Evolutionary conservation across 2,797 vertebrate genomes (phyloP).

Genomic region (Betta splendens): DNA sequence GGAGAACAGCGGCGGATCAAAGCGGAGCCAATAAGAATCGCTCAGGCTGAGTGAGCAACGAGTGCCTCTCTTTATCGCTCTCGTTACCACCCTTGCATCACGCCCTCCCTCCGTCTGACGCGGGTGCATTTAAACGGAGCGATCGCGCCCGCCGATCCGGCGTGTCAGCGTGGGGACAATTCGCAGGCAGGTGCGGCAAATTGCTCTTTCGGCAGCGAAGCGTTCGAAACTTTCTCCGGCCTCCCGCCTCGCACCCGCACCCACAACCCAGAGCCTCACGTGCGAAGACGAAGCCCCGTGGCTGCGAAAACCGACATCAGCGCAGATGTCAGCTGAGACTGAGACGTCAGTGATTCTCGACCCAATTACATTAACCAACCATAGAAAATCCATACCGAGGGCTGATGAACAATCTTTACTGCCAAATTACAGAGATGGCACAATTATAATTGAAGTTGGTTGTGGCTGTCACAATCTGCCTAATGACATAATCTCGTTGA

Average conservation of each 20-base stretch:
- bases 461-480: conserved; percentile 67
- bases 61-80: conserved; percentile 31
- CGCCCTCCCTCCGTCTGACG: conserved; percentile 38
- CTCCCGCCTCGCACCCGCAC: not conserved
- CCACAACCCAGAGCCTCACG: conserved; percentile 22
- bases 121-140: conserved; percentile 59
- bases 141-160: conserved; percentile 68
- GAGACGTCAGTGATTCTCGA: conserved; percentile 75
- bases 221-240: conserved; percentile 2
- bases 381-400: conserved; percentile 73
- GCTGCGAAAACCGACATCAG: conserved; percentile 43
- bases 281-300: conserved; percentile 38
- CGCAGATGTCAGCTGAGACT: conserved; percentile 55
- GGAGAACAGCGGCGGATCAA: conserved; percentile 66
- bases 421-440: conserved; percentile 74
- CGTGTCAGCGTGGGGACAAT: conserved; percentile 69
- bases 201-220: conserved; percentile 66
- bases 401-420: conserved; percentile 79
- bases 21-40: conserved; percentile 49
- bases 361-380: conserved; percentile 79
- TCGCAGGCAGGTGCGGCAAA: conserved; percentile 69
- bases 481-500: conserved; percentile 78
- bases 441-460: conserved; percentile 77
- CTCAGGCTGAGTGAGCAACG: conserved; percentile 45
- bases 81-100: conserved; percentile 40